Evolutionary conservation across 2,888 invertebrate genomes (phyloP).

Genomic region (Watsonalla cultraria): DNA sequence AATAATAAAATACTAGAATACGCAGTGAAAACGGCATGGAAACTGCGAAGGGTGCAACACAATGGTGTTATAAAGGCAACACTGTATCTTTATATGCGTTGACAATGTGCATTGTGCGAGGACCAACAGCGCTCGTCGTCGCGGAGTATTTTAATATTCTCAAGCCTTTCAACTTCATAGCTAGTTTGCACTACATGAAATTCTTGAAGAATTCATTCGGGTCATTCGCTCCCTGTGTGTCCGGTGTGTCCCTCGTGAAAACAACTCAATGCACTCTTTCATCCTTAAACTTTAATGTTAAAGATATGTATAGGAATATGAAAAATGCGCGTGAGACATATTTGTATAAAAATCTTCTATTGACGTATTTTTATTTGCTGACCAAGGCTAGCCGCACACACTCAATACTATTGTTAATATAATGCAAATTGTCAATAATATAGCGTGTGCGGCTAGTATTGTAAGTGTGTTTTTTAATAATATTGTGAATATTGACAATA

Average conservation of each 20-base stretch:
- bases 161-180: constrained; percentile 36
- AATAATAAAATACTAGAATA: constrained; percentile 72
- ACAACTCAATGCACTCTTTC: constrained; percentile 12
- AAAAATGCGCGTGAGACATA: too few species aligned
- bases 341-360: too few species aligned
- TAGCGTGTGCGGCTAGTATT: too few species aligned
- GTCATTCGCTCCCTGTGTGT: constrained; percentile 38
- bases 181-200: constrained; percentile 46
- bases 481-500: too few species aligned
- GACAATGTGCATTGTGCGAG: constrained; percentile 72
- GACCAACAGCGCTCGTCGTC: constrained; percentile 17
- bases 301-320: too few species aligned
- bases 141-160: constrained; percentile 41
- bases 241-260: constrained; percentile 24
- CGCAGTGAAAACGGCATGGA: constrained; percentile 64
- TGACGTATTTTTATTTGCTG: too few species aligned
- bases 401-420: too few species aligned
- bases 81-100: constrained; percentile 70
- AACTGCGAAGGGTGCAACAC: constrained; percentile 64
- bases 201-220: constrained; percentile 48
- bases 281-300: background rate
- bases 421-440: too few species aligned
- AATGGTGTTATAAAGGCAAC: constrained; percentile 72
- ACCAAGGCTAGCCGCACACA: too few species aligned
- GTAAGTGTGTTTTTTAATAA: too few species aligned